Evolutionary conservation across 2,113 vertebrate genomes (phyloP), one percentile per base, ranked within the genome.

Genomic region (Dendrocopos noguchii): DNA sequence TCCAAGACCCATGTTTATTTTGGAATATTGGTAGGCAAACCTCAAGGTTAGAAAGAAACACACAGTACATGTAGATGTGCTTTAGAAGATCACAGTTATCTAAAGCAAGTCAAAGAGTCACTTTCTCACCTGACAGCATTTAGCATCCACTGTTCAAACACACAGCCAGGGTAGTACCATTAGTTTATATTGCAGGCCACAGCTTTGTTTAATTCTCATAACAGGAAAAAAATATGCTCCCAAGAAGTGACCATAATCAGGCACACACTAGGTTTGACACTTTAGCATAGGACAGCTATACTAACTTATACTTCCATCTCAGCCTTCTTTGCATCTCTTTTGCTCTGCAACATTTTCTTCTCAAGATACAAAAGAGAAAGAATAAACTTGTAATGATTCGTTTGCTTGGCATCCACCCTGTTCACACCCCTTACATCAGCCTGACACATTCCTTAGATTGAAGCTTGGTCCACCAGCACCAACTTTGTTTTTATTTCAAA

Each of bases 1-100:
- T 28, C 13, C 16, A 87, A 65, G 39, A 73, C 3, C 2, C 27
- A 70, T 72, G 9, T n/a, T 81, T 61, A 79, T 59, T 75, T 31
- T 33, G 16, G 9, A 75, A 64, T 60, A 77, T 2, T n/a, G 33
- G 50, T 47, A 36, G 4, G 36, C 25, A 71, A 90, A 47, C 7
- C 14, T 39, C 29, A 64, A 80, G 16, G 6, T 20, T 13, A 61
- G 39, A 29, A 82, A 39, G 24, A 82, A 79, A 73, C 2, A 55
- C 3, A 6, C 2, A n/a, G 21, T 56, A 24, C 4, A 44, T 1
- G 2, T 16, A 66, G 36, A 52, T 6, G 3, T 16, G 10, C 52
- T 83, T 90, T 52, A 46, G 25, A 86, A 64, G 25, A 67, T 6
- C 21, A 13, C 60, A 63, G 4, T 53, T 70, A 52, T 3, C 42